Conservation (phyloP, 2,113 vertebrate genomes). For the Aspidoscelis tigris region DNA sequence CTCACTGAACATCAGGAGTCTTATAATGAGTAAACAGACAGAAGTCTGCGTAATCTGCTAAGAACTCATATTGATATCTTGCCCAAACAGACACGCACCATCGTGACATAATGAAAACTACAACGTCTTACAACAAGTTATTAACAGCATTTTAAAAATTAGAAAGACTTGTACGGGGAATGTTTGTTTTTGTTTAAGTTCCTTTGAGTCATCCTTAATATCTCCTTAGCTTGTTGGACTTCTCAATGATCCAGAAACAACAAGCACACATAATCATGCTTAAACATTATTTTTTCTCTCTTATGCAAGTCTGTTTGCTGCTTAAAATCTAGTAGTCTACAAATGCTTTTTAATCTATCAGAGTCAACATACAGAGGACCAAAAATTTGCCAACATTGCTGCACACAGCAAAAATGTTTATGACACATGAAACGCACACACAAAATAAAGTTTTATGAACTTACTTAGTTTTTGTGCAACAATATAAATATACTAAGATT, state of each 20-base stretch:
- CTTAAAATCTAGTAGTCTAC: neutral
- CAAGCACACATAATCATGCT: neutral
- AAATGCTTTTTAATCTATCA: too few species aligned
- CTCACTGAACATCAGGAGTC: neutral
- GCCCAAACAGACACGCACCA: slow-evolving; percentile 20
- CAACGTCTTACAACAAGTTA: neutral
- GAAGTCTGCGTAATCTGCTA: neutral
- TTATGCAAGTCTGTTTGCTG: neutral
- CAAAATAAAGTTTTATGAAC: too few species aligned
- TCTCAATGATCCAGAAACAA: neutral
- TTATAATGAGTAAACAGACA: neutral
- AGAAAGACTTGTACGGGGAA: neutral
- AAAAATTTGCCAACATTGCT: neutral
- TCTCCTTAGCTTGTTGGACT: neutral
- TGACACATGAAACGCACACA: neutral
- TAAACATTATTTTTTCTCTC: neutral
- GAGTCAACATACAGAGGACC: neutral
- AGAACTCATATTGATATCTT: neutral
- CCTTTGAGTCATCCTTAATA: too few species aligned
- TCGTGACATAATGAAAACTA: slow-evolving; percentile 16
- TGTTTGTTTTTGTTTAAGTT: too few species aligned
- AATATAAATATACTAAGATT: neutral
- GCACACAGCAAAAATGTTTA: neutral
- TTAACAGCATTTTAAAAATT: neutral
- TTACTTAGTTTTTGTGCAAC: neutral